Base-by-base conservation (phyloP, 2,797 vertebrate genomes). In the Chromis chromis region DNA sequence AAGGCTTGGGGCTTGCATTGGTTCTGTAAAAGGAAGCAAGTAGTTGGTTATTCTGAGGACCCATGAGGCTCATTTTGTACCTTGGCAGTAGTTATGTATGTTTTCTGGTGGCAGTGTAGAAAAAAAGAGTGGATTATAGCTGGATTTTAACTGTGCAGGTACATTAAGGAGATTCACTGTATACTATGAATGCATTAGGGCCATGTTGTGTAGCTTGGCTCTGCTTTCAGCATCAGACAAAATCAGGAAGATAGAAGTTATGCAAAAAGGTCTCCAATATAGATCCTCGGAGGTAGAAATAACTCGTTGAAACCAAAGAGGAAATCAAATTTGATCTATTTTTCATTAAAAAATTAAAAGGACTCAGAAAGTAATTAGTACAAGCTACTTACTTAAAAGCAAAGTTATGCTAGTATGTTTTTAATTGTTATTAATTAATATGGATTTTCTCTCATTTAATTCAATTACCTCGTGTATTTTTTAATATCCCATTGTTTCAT, bases 1-100 rank as follows among this genome's bases (percentile, higher is more conserved):
- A 77, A 28, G 81, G 79, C 78, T 78, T 57, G 65, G 84, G 75
- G 82, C 71, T 84, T 84, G 68, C 63, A 73, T 42, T 82, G 61
- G 70, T 67, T 79, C 21, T 28, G 1, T 61, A 77, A 48, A 60
- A 28, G 39, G n/a, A 48, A 48, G n/a, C 19, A 39, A 25, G 17
- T 28, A 49, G 16, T 0, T 36, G 54, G 25, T 65, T 52, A 36
- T 49, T 65, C 63, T 69, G n/a, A 60, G 21, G 62, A 55, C 53
- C 21, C 19, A 49, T 27, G 31, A 50, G 49, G 71, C 42, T 75
- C 17, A 54, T 57, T 33, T 78, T 7, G 7, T 31, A 31, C 1
- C 6, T 52, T 40, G 16, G 28, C 24, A 25, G 13, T 12, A 27
- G 50, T 64, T 19, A 50, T 16, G 25, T 62, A 6, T 25, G 6